These are phyloP conservation scores for Myotis pilosus DNA, from an alignment of 2,797 vertebrate species.

Conservation along the genomic window DNA sequence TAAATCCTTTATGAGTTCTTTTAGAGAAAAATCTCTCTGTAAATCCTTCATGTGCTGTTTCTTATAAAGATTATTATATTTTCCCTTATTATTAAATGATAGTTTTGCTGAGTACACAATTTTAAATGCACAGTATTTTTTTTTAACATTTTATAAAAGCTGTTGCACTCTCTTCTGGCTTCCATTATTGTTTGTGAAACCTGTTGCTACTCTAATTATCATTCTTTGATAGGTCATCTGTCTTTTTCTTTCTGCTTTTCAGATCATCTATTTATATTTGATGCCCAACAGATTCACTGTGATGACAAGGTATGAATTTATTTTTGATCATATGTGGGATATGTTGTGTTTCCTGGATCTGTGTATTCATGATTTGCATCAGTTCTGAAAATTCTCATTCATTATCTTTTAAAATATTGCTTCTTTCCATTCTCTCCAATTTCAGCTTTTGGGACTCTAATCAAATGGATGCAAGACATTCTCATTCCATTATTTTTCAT, in stretches of 20 bases:
- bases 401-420: not conserved
- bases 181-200: not conserved
- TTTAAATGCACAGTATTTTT: not conserved
- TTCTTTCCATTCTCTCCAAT: not conserved
- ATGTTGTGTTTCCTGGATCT: not conserved
- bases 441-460: not conserved
- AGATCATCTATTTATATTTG: not conserved
- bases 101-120: not conserved
- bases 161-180: not conserved
- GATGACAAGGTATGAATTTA: not conserved
- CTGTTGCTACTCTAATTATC: not conserved
- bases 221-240: not conserved
- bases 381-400: not conserved
- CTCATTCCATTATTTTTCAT: not conserved
- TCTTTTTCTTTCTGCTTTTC: not conserved
- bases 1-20: not conserved
- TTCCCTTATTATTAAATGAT: not conserved
- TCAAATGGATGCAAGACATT: not conserved
- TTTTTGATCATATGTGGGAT: conserved; percentile 9
- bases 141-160: not conserved
- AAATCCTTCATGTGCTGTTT: not conserved
- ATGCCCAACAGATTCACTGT: not conserved
- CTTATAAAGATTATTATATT: not conserved
- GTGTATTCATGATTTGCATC: not conserved
- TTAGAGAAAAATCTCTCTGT: not conserved